Evolutionary conservation across 2,797 vertebrate genomes (phyloP).

Genomic region (Phalanger gymnotis): DNA sequence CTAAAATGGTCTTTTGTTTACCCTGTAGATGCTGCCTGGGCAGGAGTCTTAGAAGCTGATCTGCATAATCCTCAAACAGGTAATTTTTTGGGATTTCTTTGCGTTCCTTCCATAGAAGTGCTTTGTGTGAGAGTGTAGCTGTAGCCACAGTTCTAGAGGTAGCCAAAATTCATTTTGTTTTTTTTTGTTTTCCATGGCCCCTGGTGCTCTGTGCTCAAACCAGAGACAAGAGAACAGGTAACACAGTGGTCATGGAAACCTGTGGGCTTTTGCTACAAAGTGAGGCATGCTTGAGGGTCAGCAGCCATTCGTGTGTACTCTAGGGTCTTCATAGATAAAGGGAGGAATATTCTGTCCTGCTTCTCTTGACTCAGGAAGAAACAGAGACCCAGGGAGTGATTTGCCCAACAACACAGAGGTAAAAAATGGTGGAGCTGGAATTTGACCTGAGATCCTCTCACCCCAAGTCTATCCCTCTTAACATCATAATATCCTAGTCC

Average conservation of each 20-base stretch:
- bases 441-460: not conserved
- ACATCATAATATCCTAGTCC: not conserved
- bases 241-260: not conserved
- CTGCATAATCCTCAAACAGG: constrained; percentile 52
- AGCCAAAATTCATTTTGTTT: not conserved
- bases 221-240: not conserved
- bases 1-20: constrained; percentile 50
- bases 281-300: not conserved
- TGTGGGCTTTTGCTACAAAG: not conserved
- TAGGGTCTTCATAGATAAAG: not conserved
- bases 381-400: not conserved
- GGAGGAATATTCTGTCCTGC: not conserved
- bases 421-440: not conserved
- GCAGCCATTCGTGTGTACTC: not conserved
- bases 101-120: not conserved
- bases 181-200: not conserved
- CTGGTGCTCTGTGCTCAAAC: not conserved
- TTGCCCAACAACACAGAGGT: not conserved
- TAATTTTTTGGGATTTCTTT: constrained; percentile 26
- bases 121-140: not conserved
- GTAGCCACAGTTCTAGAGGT: not conserved
- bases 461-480: not conserved
- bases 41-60: constrained; percentile 57
- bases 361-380: not conserved
- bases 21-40: constrained; percentile 58